Conservation (phyloP, 2,113 vertebrate species). For the Esox niger region DNA sequence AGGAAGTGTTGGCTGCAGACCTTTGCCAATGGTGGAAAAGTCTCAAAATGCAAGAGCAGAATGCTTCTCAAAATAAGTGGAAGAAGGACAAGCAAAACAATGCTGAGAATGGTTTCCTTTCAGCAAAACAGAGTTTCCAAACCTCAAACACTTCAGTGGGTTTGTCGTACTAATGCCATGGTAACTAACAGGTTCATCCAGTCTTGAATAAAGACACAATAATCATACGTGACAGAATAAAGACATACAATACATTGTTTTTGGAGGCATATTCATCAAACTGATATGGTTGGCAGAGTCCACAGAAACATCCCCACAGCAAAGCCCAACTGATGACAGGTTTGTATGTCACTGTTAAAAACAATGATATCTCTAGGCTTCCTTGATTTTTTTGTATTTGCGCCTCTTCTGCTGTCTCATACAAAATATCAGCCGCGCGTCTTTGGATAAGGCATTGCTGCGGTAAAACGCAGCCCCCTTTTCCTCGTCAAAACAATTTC, state of each 20-base stretch:
- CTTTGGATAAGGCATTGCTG: neutral
- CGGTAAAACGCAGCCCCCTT: neutral
- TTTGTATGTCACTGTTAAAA: slow-evolving; percentile 11
- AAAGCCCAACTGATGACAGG: slow-evolving; percentile 1
- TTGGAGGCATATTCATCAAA: too few relatives aligned
- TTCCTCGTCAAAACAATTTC: slow-evolving; percentile 26
- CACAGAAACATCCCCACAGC: neutral
- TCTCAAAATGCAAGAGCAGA: slow-evolving; percentile 13
- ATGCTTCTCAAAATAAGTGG: slow-evolving; percentile 42
- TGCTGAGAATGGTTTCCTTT: slow-evolving; percentile 57
- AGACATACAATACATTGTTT: too few relatives aligned
- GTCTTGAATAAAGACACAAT: slow-evolving; percentile 32
- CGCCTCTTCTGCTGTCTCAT: slow-evolving; percentile 57
- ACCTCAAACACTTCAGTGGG: slow-evolving; percentile 62
- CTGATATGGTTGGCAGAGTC: too few relatives aligned
- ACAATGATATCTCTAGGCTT: slow-evolving; percentile 33
- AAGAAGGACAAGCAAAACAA: slow-evolving; percentile 52
- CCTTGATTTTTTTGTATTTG: slow-evolving; percentile 35
- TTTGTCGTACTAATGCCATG: slow-evolving; percentile 66
- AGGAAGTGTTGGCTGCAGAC: too few relatives aligned
- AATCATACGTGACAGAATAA: too few relatives aligned
- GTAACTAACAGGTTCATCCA: slow-evolving; percentile 49
- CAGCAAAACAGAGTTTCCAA: slow-evolving; percentile 63
- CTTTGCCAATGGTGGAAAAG: too few relatives aligned
- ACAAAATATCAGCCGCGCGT: slow-evolving; percentile 48